Evolutionary conservation across 2,888 invertebrate genomes (phyloP).

Genomic region (Coenonympha arcania): DNA sequence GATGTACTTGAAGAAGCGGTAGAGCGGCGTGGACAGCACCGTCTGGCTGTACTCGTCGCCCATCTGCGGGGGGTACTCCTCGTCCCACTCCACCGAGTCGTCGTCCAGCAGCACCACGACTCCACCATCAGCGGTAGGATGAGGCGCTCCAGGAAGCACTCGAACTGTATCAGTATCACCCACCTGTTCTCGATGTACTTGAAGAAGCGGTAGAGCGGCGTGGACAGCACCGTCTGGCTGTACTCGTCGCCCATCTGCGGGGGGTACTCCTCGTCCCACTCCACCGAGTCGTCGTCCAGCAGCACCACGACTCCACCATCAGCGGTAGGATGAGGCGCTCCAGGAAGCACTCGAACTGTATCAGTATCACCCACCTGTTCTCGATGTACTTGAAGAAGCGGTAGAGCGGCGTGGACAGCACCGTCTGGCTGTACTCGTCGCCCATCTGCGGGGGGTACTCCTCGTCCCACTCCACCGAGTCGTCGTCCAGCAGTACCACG

Average conservation of each 20-base stretch:
- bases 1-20: conserved; percentile 99
- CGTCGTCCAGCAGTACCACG: conserved; percentile 94
- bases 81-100: conserved; percentile 98
- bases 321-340: conserved; percentile 95
- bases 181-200: conserved; percentile 97
- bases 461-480: conserved; percentile 98
- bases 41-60: conserved; percentile 99
- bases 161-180: no score
- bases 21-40: conserved; percentile 94
- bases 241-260: conserved; percentile 99
- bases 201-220: conserved; percentile 97
- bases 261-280: conserved; percentile 99
- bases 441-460: conserved; percentile 99
- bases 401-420: conserved; percentile 95
- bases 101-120: conserved; percentile 93
- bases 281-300: conserved; percentile 94
- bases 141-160: conserved; percentile 93
- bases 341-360: conserved; percentile 96
- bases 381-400: conserved; percentile 99
- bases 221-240: conserved; percentile 96
- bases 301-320: conserved; percentile 95
- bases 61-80: conserved; percentile 99
- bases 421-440: conserved; percentile 98
- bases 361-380: conserved; percentile 74
- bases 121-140: conserved; percentile 98